Base-by-base conservation (phyloP, 2,888 invertebrate genomes). In the Orgyia antiqua region DNA sequence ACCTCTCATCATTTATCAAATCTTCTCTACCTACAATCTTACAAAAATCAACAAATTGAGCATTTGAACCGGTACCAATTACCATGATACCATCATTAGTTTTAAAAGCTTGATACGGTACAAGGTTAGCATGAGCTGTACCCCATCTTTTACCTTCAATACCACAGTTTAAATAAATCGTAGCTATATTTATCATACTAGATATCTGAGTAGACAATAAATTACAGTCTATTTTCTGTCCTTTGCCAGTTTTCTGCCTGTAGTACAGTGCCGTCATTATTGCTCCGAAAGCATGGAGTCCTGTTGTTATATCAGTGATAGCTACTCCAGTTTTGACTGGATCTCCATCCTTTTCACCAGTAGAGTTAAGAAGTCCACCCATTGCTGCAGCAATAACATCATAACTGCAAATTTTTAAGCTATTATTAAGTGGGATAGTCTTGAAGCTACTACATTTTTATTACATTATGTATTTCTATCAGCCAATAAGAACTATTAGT, bases 331-430 rank as follows among this genome's bases (percentile, higher is more conserved):
- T 92, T 77, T 98, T 97, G 40, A 94, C 93, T 0, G 98, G 98
- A 21, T 91, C 92, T 0, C 97, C 96, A 52, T 91, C 80, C 49
- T 87, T 87, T 27, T 94, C 92, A 0, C 99, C 99, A 0, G 99
- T 99, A 12, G 95, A 93, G 60, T 96, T 91, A 12, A 98, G 58
- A 0, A 98, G 82, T 0, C 99, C 98, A 2, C 97, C 98, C 53
- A 96, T 88, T 0, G 97, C 98, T 8, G 97, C 93, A 1, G 97
- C 97, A 48, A 99, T 95, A 0, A 97, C 96, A 82, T 99, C 99
- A 74, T 97, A 98, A 2, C 87, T 87, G 57, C 24, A 76, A 76
- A 17, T 15, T 15, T 15, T 4, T 15, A n/a, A n/a, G n/a, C n/a
- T n/a, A n/a, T n/a, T n/a, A n/a, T n/a, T n/a, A n/a, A n/a, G n/a